Evolutionary conservation across 2,113 vertebrate genomes (phyloP).

Genomic region (Centropus unirufus): DNA sequence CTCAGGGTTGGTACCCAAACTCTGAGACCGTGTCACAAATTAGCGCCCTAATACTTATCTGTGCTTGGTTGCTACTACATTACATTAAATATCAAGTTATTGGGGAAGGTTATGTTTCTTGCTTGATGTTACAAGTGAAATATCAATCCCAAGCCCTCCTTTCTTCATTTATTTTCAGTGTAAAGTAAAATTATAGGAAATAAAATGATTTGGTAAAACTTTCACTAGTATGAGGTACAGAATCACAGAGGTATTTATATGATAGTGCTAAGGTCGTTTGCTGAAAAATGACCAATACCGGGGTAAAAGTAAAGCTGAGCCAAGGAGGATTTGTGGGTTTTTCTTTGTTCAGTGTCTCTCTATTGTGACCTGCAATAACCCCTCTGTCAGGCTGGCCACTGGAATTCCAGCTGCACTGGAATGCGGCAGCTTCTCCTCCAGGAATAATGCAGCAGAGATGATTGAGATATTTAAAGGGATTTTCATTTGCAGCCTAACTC

Average conservation of each 20-base stretch:
- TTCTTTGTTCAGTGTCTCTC: conserved; percentile 1
- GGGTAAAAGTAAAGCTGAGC: neutral
- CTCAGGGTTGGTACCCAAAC: neutral
- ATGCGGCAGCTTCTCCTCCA: conserved; percentile 6
- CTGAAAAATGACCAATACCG: neutral
- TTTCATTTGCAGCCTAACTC: neutral
- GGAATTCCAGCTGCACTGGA: conserved; percentile 56
- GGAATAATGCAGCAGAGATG: neutral
- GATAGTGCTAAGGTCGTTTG: neutral
- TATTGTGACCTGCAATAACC: conserved; percentile 55
- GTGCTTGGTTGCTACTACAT: neutral
- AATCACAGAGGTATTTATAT: neutral
- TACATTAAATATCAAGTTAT: neutral
- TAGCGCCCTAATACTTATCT: neutral
- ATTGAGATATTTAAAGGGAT: neutral
- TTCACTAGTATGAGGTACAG: neutral
- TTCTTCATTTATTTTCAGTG: neutral
- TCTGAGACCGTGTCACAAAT: neutral
- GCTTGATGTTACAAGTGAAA: neutral
- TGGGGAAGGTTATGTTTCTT: neutral
- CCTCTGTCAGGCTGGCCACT: neutral
- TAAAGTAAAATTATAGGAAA: neutral
- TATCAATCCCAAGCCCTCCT: neutral
- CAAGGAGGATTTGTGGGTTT: neutral
- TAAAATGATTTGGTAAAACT: neutral